Evolutionary conservation across 1,140 invertebrate species (phyloP), one percentile per base, ranked within the genome.

Genomic region (Andricus grossulariae): DNA sequence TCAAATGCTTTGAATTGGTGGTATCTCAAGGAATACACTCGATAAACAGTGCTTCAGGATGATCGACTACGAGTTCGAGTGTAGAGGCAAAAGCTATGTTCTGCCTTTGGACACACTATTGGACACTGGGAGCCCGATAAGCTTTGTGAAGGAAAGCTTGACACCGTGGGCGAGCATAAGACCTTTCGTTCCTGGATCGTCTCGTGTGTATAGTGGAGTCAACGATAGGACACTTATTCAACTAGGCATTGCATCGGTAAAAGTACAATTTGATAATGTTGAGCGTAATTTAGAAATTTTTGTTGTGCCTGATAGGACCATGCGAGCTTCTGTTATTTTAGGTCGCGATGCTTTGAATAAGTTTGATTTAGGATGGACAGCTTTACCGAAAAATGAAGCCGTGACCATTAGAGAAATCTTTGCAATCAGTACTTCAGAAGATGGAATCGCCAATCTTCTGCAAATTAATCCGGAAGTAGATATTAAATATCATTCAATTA

Each of bases 151-250:
- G n/a, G n/a, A n/a, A n/a, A n/a, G n/a, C n/a, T n/a, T n/a, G n/a
- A 70, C 76, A 50, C 32, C 77, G 13, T 72, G 60, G 15, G 54
- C 71, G 13, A 66, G 54, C 7, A 11, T 54, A 16, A 18, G 19
- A 18, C 52, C 52, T 18, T 54, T 16, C 52, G 15, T 18, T 18
- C 3, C 52, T 3, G 52, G 19, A 18, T 54, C 8, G 2, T 8
- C n/a, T 3, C 52, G 8, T 74, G 55, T 52, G 12, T n/a, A 50
- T 50, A 55, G 70, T n/a, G 11, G 55, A 13, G 0, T 52, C 50
- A 72, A 73, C 66, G 66, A 54, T 54, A 54, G 52, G 6, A 18
- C 8, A n/a, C 19, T 54, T 18, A 16, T 3, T 18, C 7, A n/a
- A n/a, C 25, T 57, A 21, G 54, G 54, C 18, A 10, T 57, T 57